Evolutionary conservation across 2,888 invertebrate species (phyloP), one percentile per base, ranked within the genome.

Genomic region (Rhogogaster chlorosoma): DNA sequence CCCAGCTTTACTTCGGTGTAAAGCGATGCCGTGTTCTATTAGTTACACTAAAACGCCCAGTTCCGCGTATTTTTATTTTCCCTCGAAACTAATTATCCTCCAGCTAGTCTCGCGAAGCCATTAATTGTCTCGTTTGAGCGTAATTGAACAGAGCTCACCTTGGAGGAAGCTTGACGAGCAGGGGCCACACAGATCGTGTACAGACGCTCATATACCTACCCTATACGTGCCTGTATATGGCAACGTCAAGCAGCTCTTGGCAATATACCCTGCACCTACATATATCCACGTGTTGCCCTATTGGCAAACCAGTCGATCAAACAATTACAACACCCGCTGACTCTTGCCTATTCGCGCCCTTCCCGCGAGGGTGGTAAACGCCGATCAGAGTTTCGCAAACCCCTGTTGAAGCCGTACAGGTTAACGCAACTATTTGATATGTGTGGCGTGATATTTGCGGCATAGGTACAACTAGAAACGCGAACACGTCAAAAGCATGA

Each of bases 241-340:
- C 53, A 53, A 77, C 32, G 53, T 53, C 49, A 49, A 77, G 53
- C 18, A 45, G 53, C 77, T 77, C 49, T 29, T 53, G 18, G 77
- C 77, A 77, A 77, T 49, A 49, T 77, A 42, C 15, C 12, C 26
- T 61, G 7, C 26, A 73, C 42, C 71, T 42, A 73, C 71, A 4
- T n/a, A 73, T 26, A 42, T 73, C 42, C 71, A 53, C 77, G 77
- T 38, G 64, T 80, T 80, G 57, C 80, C 61, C 61, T 80, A 80
- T 80, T 36, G 61, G 64, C 80, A 38, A 80, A 36, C 80, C 61
- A 80, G 61, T 80, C 80, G 80, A 80, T 64, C 61, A 80, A 80
- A 80, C 80, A 80, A 80, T 80, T 80, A 57, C 64, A 80, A 80
- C 80, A 42, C 53, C 49, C 53, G 53, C 32, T 77, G 53, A 53